Percentiles rank a stretch among this genome's conserved stretches.
These are phyloP conservation scores for Agrilus biguttatus DNA, from an alignment of 2,888 invertebrate species.

Conservation along the genomic window DNA sequence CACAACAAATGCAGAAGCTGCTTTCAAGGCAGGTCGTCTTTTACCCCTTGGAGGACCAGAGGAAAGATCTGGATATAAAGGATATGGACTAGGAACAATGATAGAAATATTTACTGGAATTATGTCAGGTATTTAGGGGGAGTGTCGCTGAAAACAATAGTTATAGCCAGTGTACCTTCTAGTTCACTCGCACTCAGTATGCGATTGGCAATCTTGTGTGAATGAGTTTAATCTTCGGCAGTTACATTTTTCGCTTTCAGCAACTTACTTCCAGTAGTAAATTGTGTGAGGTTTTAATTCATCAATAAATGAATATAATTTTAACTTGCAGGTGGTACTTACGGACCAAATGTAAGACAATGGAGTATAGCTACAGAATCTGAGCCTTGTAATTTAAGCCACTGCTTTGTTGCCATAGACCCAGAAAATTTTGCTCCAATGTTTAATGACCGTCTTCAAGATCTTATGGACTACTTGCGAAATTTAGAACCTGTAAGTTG, in stretches of 20 bases:
- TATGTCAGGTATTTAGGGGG: conserved; percentile 38
- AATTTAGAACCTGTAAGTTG: conserved; percentile 44
- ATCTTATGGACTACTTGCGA: conserved; percentile 54
- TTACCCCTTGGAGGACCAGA: conserved; percentile 66
- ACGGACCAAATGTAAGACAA: conserved; percentile 62
- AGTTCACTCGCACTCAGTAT: too few relatives aligned
- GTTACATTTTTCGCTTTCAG: too few relatives aligned
- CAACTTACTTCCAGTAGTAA: too few relatives aligned
- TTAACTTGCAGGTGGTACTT: conserved; percentile 25
- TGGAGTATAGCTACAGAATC: conserved; percentile 46
- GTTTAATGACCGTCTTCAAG: conserved; percentile 58
- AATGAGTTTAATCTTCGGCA: too few relatives aligned
- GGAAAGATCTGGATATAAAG: conserved; percentile 70
- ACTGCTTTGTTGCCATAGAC: conserved; percentile 79
- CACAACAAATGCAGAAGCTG: conserved; percentile 53
- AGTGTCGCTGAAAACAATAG: background rate
- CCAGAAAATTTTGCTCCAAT: conserved; percentile 69
- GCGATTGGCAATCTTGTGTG: too few relatives aligned
- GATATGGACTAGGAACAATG: conserved; percentile 70
- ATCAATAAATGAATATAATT: too few relatives aligned
- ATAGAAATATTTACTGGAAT: conserved; percentile 86
- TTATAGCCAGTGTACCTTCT: background rate
- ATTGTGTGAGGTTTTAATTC: too few relatives aligned
- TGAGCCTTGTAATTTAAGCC: conserved; percentile 64
- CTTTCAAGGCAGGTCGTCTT: conserved; percentile 42